A percentile compares a stretch with the other conserved stretches of the same genome.
These are phyloP conservation scores for Zapornia atra DNA, from an alignment of 2,113 vertebrate species.

Conservation along the genomic window DNA sequence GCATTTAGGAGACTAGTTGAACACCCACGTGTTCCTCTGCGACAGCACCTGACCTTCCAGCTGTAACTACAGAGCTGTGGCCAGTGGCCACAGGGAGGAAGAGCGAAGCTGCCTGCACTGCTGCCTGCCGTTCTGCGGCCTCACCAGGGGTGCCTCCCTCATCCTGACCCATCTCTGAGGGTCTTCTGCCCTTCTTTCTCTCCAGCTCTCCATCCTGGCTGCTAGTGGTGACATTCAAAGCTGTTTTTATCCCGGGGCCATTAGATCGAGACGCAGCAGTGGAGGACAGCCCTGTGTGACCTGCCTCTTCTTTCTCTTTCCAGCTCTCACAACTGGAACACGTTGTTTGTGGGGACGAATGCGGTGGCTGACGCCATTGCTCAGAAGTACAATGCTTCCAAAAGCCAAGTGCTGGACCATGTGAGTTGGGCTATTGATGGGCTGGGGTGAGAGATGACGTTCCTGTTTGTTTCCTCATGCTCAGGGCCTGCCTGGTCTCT, in stretches of 20 bases:
- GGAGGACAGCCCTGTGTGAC: neutral
- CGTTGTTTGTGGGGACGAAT: conserved; percentile 90
- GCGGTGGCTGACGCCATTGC: conserved; percentile 93
- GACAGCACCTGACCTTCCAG: neutral
- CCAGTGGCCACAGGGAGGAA: neutral
- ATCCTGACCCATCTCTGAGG: neutral
- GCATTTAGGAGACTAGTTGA: neutral
- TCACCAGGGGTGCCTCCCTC: neutral
- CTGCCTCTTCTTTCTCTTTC: neutral
- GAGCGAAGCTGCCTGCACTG: neutral
- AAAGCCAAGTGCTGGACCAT: conserved; percentile 94
- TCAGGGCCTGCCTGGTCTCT: neutral
- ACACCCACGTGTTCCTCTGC: neutral
- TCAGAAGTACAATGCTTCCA: conserved; percentile 91
- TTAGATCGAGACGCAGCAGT: neutral
- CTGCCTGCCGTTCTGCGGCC: too few relatives aligned
- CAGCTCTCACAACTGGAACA: conserved; percentile 97
- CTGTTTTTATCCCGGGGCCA: neutral
- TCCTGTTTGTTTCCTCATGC: neutral
- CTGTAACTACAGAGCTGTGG: neutral
- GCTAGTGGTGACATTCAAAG: neutral
- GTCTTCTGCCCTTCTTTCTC: neutral
- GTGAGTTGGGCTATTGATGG: conserved; percentile 77
- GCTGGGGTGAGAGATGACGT: neutral
- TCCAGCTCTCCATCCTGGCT: neutral